These are phyloP conservation scores for Cinclus mexicanus DNA, from an alignment of 2,113 vertebrate genomes.

Conservation along the genomic window DNA sequence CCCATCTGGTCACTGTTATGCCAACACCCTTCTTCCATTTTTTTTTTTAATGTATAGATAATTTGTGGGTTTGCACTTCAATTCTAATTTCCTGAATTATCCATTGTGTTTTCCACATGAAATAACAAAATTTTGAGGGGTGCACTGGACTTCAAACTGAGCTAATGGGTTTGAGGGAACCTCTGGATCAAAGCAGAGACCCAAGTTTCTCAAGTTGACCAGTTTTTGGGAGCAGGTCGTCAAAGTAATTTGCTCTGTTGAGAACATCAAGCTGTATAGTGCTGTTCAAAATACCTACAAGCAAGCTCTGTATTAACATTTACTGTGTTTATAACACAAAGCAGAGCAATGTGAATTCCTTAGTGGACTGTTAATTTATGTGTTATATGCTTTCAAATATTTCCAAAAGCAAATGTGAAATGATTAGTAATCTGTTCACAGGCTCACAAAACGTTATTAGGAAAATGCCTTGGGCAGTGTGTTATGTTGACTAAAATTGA, in stretches of 20 bases:
- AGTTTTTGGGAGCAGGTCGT: not conserved
- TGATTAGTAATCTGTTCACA: constrained; percentile 63
- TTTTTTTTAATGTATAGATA: not conserved
- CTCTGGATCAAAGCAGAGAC: not conserved
- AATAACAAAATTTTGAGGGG: not conserved
- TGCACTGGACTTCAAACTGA: not conserved
- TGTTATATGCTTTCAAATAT: constrained; percentile 67
- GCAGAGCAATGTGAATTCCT: constrained; percentile 80
- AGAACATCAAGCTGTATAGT: not conserved
- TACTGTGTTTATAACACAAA: constrained; percentile 71
- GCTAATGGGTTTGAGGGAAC: not conserved
- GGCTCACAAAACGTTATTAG: constrained; percentile 71
- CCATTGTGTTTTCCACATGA: not conserved
- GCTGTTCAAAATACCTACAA: constrained; percentile 36
- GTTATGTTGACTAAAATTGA: constrained; percentile 50
- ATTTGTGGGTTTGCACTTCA: not conserved
- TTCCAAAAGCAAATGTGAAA: constrained; percentile 75
- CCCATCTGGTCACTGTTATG: constrained; percentile 62
- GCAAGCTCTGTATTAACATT: constrained; percentile 68
- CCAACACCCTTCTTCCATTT: constrained; percentile 11
- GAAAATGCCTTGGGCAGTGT: constrained; percentile 67
- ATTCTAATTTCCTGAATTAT: not conserved
- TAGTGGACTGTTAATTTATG: constrained; percentile 77
- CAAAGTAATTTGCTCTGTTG: not conserved
- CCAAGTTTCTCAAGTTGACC: not conserved